Conservation (phyloP, 92 coral and sea anemone genomes). For the Blastomussa wellsi region DNA sequence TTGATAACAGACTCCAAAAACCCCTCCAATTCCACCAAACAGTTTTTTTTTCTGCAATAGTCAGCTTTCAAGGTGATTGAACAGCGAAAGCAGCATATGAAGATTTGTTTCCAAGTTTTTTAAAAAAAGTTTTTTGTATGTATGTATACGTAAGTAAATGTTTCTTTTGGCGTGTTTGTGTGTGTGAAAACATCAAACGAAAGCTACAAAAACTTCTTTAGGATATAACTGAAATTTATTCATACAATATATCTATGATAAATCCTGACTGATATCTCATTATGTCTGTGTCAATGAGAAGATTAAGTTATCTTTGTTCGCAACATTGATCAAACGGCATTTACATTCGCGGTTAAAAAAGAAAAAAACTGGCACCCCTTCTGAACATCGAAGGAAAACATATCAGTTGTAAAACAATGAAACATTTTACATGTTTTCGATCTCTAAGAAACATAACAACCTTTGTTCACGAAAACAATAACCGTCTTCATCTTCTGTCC, state of each 20-base stretch:
- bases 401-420: neutral
- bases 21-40: neutral
- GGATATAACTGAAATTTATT: neutral
- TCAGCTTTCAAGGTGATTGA: too few relatives aligned
- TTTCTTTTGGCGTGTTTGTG: too few relatives aligned
- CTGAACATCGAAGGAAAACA: neutral
- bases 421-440: neutral
- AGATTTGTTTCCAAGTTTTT: too few relatives aligned
- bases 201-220: neutral
- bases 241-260: too few relatives aligned
- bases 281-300: too few relatives aligned
- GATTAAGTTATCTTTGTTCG: too few relatives aligned
- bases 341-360: too few relatives aligned
- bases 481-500: neutral
- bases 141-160: too few relatives aligned
- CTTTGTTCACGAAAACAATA: constrained; percentile 1
- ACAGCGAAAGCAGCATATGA: too few relatives aligned
- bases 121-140: too few relatives aligned
- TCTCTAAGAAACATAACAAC: neutral
- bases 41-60: neutral
- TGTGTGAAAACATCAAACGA: neutral
- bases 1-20: neutral
- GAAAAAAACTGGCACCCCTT: neutral
- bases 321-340: too few relatives aligned
- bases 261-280: too few relatives aligned